Percentiles rank a stretch among this genome's conserved stretches.
Conservation (phyloP, 1,140 invertebrate species). For the Conus betulinus region DNA sequence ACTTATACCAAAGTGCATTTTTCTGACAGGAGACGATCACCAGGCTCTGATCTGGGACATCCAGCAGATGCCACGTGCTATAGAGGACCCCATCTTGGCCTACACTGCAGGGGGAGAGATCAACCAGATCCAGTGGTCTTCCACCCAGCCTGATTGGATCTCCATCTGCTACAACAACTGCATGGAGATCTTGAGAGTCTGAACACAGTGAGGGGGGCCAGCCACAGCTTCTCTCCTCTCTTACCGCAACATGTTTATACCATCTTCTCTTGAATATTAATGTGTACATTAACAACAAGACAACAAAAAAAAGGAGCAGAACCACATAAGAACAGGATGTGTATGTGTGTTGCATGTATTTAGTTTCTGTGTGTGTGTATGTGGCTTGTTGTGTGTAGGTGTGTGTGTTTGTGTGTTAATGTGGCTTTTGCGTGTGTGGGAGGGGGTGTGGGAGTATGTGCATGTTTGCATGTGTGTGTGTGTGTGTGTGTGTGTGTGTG, state of each 20-base stretch:
- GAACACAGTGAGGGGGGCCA: constrained; percentile 43
- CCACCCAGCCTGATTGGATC: constrained; percentile 99
- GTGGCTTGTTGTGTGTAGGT: too few relatives aligned
- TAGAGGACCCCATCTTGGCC: constrained; percentile 99
- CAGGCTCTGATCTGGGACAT: constrained; percentile 99
- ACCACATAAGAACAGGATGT: too few relatives aligned
- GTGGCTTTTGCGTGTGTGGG: too few relatives aligned
- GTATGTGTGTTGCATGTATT: too few relatives aligned
- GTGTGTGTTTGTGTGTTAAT: too few relatives aligned
- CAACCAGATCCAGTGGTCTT: constrained; percentile 99
- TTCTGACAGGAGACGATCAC: constrained; percentile 90
- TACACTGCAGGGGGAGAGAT: constrained; percentile 97
- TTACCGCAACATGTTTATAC: background rate
- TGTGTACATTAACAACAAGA: too few relatives aligned
- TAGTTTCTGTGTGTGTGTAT: too few relatives aligned
- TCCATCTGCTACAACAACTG: constrained; percentile 99
- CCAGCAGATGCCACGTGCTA: constrained; percentile 99
- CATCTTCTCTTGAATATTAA: background rate
- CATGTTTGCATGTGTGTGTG: too few relatives aligned
- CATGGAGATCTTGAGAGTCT: constrained; percentile 97
- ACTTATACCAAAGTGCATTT: constrained; percentile 5
- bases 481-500: too few relatives aligned
- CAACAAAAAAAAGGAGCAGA: too few relatives aligned
- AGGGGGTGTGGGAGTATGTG: too few relatives aligned
- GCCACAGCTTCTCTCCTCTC: background rate